Base-by-base conservation (phyloP, 2,888 invertebrate genomes). In the Microplitis deprimator region DNA sequence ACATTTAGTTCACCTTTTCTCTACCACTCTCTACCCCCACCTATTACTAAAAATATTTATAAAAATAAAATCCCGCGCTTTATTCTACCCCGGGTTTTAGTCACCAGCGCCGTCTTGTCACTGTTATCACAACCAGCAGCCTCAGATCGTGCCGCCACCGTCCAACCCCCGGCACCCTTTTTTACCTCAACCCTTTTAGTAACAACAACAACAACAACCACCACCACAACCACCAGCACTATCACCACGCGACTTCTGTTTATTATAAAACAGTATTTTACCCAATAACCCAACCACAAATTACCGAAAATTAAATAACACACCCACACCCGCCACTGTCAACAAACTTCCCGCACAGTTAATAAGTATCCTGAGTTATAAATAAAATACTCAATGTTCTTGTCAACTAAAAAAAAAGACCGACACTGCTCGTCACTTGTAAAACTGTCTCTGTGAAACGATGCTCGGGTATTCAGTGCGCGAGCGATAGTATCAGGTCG, bases 1-100 rank as follows among this genome's bases (percentile, higher is more conserved):
- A 87, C 90, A 89, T 89, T 86, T 87, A 88, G 88, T 87, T 87
- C 84, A 85, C 81, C 82, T 84, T 75, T 79, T 76, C 16, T 29
- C 40, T 16, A 64, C 17, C 29, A 20, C 10, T 70, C 50, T 38
- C 17, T 65, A 71, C 13, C 65, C 29, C 13, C 64, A 13, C 8
- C 70, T 38, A 68, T 62, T n/a, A 65, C 71, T 73, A 73, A 65
- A 39, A 41, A 38, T 13, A 13, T 68, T 71, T 67, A 62, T 64
- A 61, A 16, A n/a, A 61, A 8, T 69, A 29, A 17, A 3, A 29
- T 71, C 13, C 41, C 75, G 75, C 62, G n/a, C 7, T 62, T n/a
- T 16, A 16, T 8, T 17, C 6, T 39, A 29, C 61, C 60, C 39
- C 38, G 8, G 16, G 16, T n/a, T 39, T 16, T 38, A 38, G 61